Percentiles rank a stretch among this genome's conserved stretches.
phyloP scores from a whole-genome alignment of 2,888 invertebrate species.

The Hermaeophaga mercurialis region DNA sequence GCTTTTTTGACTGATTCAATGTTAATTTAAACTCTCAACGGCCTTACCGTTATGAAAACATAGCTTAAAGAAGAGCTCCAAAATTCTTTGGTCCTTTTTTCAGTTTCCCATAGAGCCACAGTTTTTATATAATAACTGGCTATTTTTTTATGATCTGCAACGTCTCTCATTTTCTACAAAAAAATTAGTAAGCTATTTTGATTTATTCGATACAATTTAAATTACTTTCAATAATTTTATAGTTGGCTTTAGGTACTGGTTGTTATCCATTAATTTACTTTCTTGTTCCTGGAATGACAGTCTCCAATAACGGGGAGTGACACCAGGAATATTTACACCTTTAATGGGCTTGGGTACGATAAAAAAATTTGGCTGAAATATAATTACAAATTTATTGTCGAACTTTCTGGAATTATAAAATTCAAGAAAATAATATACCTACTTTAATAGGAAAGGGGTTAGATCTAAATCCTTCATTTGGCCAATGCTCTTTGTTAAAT shows the following conservation, averaged over 20 bases:
- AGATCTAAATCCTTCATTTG: conserved; percentile 50
- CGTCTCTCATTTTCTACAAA: conserved; percentile 61
- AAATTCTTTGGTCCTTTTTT: conserved; percentile 35
- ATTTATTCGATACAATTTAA: neutral
- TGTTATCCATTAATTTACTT: conserved; percentile 59
- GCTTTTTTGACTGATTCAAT: too few relatives aligned
- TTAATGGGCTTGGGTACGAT: conserved; percentile 63
- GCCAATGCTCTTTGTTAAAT: conserved; percentile 58
- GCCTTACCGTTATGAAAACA: conserved; percentile 52
- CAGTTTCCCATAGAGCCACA: conserved; percentile 57
- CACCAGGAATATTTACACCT: conserved; percentile 34
- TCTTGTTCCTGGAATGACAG: conserved; percentile 65
- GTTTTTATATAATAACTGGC: conserved; percentile 66
- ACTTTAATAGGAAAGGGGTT: conserved; percentile 43
- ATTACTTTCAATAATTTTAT: conserved; percentile 57
- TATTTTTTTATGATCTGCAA: conserved; percentile 56
- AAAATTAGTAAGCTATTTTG: neutral
- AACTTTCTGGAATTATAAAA: too few relatives aligned
- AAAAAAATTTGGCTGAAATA: conserved; percentile 55
- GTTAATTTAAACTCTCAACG: too few relatives aligned
- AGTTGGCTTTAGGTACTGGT: conserved; percentile 57
- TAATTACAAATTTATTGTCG: neutral
- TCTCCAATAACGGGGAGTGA: conserved; percentile 59
- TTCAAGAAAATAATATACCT: conserved; percentile 7
- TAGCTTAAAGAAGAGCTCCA: conserved; percentile 41